A percentile compares a stretch with the other conserved stretches of the same genome.
phyloP scores from a whole-genome alignment of 2,888 invertebrate genomes.

The Oligia fasciuncula region DNA sequence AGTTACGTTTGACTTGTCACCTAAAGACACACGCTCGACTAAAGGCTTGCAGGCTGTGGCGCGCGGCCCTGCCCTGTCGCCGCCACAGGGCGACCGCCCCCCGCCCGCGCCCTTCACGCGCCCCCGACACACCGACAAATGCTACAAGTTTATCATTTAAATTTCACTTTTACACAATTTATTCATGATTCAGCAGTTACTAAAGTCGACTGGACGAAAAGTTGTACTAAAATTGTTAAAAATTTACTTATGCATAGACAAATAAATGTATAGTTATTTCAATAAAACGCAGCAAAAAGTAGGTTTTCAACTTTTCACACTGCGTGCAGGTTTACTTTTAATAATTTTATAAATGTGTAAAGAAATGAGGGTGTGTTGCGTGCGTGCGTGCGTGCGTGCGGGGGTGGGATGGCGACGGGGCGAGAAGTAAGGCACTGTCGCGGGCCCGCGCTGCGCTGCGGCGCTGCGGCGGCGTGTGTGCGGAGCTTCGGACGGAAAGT shows the following conservation, averaged over 20 bases:
- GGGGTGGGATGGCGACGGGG: slow-evolving; percentile 40
- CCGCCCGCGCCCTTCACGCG: slow-evolving; percentile 62
- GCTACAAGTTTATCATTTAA: slow-evolving; percentile 3
- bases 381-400: slow-evolving; percentile 42
- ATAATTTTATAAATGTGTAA: background rate
- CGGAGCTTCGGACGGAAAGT: slow-evolving; percentile 89
- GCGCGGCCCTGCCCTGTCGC: slow-evolving; percentile 77
- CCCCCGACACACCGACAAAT: slow-evolving; percentile 27
- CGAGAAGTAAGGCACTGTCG: slow-evolving; percentile 82
- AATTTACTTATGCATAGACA: background rate
- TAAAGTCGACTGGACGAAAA: slow-evolving; percentile 12
- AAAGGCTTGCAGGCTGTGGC: slow-evolving; percentile 84
- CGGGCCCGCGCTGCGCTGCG: slow-evolving; percentile 71
- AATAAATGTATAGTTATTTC: background rate
- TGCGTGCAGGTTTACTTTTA: slow-evolving; percentile 6
- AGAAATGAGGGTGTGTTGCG: background rate
- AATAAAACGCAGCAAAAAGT: background rate
- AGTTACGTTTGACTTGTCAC: slow-evolving; percentile 84
- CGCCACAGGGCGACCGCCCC: slow-evolving; percentile 73
- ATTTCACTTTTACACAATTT: background rate
- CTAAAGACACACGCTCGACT: slow-evolving; percentile 83
- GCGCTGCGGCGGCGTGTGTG: slow-evolving; percentile 76
- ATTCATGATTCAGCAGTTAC: slow-evolving; percentile 3
- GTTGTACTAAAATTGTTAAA: slow-evolving; percentile 10
- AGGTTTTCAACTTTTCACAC: background rate